Conservation (phyloP, 2,888 invertebrate species). For the Drosophila pegasa region DNA sequence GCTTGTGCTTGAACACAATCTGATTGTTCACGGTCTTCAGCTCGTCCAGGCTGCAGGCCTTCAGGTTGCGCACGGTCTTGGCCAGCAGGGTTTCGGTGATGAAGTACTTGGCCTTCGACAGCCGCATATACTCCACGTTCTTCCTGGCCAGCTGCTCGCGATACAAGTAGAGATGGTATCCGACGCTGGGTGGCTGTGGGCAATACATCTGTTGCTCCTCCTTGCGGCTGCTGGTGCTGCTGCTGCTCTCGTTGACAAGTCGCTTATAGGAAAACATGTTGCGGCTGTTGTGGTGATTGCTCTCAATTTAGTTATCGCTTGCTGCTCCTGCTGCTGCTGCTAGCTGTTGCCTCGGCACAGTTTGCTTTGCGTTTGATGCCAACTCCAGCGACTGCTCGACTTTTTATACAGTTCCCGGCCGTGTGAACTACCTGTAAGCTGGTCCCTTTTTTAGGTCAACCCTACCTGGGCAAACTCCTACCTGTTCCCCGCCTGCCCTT, state of each 20-base stretch:
- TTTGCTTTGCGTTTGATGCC: slow-evolving; percentile 54
- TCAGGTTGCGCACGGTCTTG: slow-evolving; percentile 64
- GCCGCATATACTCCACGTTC: slow-evolving; percentile 61
- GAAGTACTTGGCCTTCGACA: slow-evolving; percentile 71
- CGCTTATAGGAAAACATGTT: slow-evolving; percentile 64
- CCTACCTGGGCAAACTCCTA: neutral
- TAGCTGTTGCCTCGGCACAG: slow-evolving; percentile 41
- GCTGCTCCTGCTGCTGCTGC: slow-evolving; percentile 16
- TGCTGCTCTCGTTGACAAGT: slow-evolving; percentile 59
- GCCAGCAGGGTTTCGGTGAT: slow-evolving; percentile 69
- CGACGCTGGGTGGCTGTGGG: slow-evolving; percentile 48
- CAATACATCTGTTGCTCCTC: slow-evolving; percentile 23
- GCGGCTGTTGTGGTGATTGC: slow-evolving; percentile 16
- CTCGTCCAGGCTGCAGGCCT: slow-evolving; percentile 66
- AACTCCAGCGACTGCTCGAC: neutral
- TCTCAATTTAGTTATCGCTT: slow-evolving; percentile 7
- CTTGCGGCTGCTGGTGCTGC: slow-evolving; percentile 20
- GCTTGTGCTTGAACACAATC: slow-evolving; percentile 68
- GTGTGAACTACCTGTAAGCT: slow-evolving; percentile 15
- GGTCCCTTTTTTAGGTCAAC: slow-evolving; percentile 19
- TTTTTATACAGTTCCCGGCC: slow-evolving; percentile 46
- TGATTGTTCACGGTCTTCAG: slow-evolving; percentile 69
- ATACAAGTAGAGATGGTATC: slow-evolving; percentile 70
- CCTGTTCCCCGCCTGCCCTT: slow-evolving; percentile 11
- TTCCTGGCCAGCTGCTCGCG: slow-evolving; percentile 69